These are phyloP conservation scores for Ericerus pela DNA, from an alignment of 1,140 invertebrate species.

Conservation along the genomic window DNA sequence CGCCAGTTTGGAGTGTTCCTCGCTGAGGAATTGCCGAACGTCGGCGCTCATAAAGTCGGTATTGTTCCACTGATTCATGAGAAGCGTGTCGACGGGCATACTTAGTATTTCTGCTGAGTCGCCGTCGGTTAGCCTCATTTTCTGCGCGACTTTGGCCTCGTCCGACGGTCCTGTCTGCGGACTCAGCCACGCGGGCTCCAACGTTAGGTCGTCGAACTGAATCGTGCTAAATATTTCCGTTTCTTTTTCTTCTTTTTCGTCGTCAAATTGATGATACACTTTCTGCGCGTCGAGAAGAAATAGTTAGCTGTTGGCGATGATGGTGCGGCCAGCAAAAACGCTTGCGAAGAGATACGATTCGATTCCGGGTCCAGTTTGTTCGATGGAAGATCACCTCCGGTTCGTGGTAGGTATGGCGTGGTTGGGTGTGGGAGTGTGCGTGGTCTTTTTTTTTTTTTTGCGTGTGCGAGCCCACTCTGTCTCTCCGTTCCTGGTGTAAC, in stretches of 20 bases:
- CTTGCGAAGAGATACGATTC: neutral
- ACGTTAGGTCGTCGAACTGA: neutral
- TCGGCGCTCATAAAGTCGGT: constrained; percentile 18
- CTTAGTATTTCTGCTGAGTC: constrained; percentile 21
- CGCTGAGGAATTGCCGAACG: constrained; percentile 9
- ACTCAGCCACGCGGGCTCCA: constrained; percentile 23
- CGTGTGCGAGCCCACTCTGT: neutral
- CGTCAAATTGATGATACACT: constrained; percentile 10
- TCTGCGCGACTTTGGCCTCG: constrained; percentile 13
- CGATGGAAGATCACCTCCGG: constrained; percentile 1
- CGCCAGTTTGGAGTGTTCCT: constrained; percentile 11
- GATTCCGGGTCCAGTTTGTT: constrained; percentile 3
- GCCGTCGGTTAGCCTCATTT: constrained; percentile 16
- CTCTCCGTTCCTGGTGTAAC: neutral
- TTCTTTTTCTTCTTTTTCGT: neutral
- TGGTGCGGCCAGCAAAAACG: constrained; percentile 3
- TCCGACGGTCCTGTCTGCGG: constrained; percentile 19
- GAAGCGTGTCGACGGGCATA: constrained; percentile 20
- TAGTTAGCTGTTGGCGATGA: constrained; percentile 1
- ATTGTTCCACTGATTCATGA: constrained; percentile 17
- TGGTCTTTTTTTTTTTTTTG: too few species aligned
- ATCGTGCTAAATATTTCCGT: neutral
- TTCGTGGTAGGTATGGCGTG: too few species aligned
- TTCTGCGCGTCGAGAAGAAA: too few species aligned
- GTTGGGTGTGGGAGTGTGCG: too few species aligned